Evolutionary conservation across 2,113 vertebrate species (phyloP), one percentile per base, ranked within the genome.

Genomic region (Sus scrofa): DNA sequence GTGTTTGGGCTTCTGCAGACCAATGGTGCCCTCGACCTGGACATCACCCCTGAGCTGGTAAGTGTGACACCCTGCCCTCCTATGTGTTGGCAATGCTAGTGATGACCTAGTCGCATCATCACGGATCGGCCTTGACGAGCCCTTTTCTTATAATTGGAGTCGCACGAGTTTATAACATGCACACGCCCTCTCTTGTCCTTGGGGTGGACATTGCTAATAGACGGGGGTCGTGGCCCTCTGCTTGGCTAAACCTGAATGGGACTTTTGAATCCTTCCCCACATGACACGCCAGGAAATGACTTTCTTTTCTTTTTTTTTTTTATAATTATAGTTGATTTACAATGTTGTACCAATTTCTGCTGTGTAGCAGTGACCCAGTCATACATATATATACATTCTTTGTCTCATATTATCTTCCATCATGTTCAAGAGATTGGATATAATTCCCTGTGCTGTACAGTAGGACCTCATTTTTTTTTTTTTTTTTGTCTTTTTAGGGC

Each of bases 41-140:
- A 6, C 92, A 96, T 99, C 97, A 96, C 96, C 26, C 22, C 78
- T 0, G 90, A 94, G 32, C 87, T 78, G 97, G 98, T 98, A 26
- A 97, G 97, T 62, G 63, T 2, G 54, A 11, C 27, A 10, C 50
- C 34, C 37, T 50, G 30, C 11, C 39, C 62, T 16, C 3, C 50
- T 0, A 2, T 26, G 56, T 15, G 34, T 14, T 7, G 54, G 50
- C 1, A 8, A 27, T 54, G 18, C 83, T 22, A 6, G 8, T 3
- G 5, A n/a, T 20, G 24, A 67, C 34, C n/a, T 7, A 15, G 52
- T 37, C 30, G 13, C 20, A 6, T 60, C 1, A 2, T 56, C 75
- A 12, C 50, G 2, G 3, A 13, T 18, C 7, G 50, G 54, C 44
- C 32, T 56, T 13, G 44, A 84, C 0, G 4, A 56, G 54, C 65